Evolutionary conservation across 2,888 invertebrate genomes (phyloP).

Genomic region (Iselma pallidipennis): DNA sequence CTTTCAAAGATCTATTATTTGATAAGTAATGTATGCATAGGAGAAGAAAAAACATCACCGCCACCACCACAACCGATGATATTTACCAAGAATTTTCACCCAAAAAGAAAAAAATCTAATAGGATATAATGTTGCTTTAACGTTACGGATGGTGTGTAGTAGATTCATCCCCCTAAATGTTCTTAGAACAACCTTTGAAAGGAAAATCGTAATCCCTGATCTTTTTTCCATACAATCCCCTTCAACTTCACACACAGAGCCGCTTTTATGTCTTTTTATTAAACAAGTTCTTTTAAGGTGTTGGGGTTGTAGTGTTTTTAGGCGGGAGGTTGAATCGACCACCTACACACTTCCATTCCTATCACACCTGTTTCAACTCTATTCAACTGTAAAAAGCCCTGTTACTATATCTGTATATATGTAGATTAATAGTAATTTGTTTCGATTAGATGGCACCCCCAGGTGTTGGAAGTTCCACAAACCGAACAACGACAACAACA

Average conservation of each 20-base stretch:
- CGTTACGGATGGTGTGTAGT: background rate
- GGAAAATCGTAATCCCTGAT: constrained; percentile 1
- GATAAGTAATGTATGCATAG: background rate
- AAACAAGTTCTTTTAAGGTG: background rate
- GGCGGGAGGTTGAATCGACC: background rate
- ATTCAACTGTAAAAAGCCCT: background rate
- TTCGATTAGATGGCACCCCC: constrained; percentile 41
- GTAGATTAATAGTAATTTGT: too few relatives aligned
- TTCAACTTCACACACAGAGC: background rate
- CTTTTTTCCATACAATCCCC: background rate
- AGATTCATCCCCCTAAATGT: background rate
- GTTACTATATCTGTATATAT: too few relatives aligned
- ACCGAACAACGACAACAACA: constrained; percentile 9
- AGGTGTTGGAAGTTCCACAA: constrained; percentile 41
- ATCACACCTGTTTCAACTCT: too few relatives aligned
- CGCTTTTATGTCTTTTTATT: background rate
- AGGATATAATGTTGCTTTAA: background rate
- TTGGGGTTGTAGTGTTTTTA: background rate
- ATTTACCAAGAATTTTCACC: background rate
- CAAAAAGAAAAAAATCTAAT: background rate
- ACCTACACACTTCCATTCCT: background rate
- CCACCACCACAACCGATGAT: background rate
- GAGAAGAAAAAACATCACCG: background rate
- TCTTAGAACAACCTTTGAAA: background rate
- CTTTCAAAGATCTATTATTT: background rate